A percentile compares a stretch with the other conserved stretches of the same genome.
Evolutionary conservation across 2,113 vertebrate species (phyloP).

Genomic region (Amblyornis subalaris): DNA sequence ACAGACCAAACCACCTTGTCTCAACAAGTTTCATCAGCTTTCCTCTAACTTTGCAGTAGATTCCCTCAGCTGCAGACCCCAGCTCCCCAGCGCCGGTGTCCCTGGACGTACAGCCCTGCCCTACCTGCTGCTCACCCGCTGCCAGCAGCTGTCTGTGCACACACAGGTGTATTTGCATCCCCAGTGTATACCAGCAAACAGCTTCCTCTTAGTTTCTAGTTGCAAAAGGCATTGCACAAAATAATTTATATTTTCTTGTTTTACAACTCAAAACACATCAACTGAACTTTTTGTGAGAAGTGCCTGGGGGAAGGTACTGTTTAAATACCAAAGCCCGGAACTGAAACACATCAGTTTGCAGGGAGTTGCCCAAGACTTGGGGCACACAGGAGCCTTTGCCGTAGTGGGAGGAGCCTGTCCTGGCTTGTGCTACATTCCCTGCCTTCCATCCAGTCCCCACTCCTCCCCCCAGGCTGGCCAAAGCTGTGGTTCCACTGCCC

Average conservation of each 20-base stretch:
- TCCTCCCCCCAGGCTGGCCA: not conserved
- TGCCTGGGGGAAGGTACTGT: not conserved
- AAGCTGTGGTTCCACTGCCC: not conserved
- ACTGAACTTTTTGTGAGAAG: not conserved
- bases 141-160: not conserved
- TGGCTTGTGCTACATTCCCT: not conserved
- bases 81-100: accelerated
- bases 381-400: not conserved
- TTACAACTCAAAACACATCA: not conserved
- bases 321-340: not conserved
- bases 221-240: not conserved
- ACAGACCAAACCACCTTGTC: not conserved
- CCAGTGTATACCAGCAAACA: not conserved
- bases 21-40: not conserved
- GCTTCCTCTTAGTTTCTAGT: not conserved
- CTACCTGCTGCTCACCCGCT: not conserved
- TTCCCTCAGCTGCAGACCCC: not conserved
- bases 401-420: accelerated
- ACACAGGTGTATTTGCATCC: not conserved
- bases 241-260: not conserved
- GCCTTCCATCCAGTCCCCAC: not conserved
- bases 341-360: not conserved
- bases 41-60: not conserved
- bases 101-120: not conserved
- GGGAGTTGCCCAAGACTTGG: not conserved